Evolutionary conservation across 2,113 vertebrate species (phyloP), one percentile per base, ranked within the genome.

Genomic region (Plotosus lineatus): DNA sequence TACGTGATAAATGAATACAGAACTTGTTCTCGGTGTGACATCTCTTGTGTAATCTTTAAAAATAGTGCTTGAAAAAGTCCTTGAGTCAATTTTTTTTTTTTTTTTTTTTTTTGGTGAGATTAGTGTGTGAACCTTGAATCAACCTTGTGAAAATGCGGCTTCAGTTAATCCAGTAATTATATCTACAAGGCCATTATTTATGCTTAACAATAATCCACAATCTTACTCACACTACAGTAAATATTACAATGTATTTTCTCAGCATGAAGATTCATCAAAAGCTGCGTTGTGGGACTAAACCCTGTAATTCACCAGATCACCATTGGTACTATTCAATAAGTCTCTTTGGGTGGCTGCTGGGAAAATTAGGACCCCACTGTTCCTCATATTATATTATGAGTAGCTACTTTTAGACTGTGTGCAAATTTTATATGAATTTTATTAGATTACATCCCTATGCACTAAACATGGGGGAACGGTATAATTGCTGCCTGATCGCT

Each of bases 1-100:
- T 26, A 26, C 31, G 68, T 28, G 42, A 71, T 71, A 26, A 71
- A 69, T 69, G 40, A 69, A 69, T 69, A 48, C 46, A 71, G 26
- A 71, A 48, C 68, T 71, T 71, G n/a, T 28, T 28, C 68, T 19
- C 6, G 28, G 14, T 28, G 44, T 71, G 42, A 71, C 68, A 71
- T 48, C 7, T 15, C 44, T 71, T 3, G 9, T 69, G n/a, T 71
- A 46, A 15, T 28, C 6, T 8, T 71, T 48, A 71, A 48, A 15
- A 46, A 71, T 46, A 31, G 42, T 28, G 14, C 12, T 9, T 28
- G 66, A 12, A n/a, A n/a, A 42, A 23, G 63, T 68, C 36, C 23
- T 68, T 42, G 26, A 48, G 38, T 68, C 23, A n/a, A n/a, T n/a
- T 23, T 12, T 42, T 17, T 21, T n/a, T 66, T 40, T 60, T 19